Evolutionary conservation across 2,888 invertebrate species (phyloP).

Genomic region (Invenusta paracnida): DNA sequence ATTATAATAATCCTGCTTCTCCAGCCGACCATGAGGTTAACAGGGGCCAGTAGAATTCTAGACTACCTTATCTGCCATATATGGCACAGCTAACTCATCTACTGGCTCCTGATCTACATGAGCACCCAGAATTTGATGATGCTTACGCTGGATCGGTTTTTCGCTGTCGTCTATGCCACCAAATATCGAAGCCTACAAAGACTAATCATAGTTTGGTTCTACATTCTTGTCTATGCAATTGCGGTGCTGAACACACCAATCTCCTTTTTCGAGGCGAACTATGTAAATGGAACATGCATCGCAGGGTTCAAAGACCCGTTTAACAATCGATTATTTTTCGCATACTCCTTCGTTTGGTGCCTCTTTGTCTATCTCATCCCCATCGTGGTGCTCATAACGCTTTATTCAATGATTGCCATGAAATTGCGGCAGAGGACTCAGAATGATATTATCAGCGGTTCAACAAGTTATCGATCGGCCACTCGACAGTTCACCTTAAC

Average conservation of each 20-base stretch:
- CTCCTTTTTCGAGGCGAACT: neutral
- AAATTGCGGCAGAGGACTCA: neutral
- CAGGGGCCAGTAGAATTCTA: neutral
- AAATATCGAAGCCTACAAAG: neutral
- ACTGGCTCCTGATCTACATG: neutral
- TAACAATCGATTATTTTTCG: neutral
- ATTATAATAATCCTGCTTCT: neutral
- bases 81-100: neutral
- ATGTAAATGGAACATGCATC: neutral
- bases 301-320: too few relatives aligned
- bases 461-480: neutral
- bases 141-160: neutral
- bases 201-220: neutral
- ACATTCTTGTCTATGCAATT: neutral
- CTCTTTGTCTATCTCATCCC: neutral
- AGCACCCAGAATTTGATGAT: neutral
- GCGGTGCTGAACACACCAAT: neutral
- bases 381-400: neutral
- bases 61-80: neutral
- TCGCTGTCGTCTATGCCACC: neutral
- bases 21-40: neutral
- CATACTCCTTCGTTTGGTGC: neutral
- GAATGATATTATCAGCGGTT: neutral
- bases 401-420: neutral
- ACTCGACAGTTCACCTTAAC: slow-evolving; percentile 2